Percentiles rank a stretch among this genome's conserved stretches.
Conservation (phyloP, 2,797 vertebrate genomes). For the Microtus californicus region DNA sequence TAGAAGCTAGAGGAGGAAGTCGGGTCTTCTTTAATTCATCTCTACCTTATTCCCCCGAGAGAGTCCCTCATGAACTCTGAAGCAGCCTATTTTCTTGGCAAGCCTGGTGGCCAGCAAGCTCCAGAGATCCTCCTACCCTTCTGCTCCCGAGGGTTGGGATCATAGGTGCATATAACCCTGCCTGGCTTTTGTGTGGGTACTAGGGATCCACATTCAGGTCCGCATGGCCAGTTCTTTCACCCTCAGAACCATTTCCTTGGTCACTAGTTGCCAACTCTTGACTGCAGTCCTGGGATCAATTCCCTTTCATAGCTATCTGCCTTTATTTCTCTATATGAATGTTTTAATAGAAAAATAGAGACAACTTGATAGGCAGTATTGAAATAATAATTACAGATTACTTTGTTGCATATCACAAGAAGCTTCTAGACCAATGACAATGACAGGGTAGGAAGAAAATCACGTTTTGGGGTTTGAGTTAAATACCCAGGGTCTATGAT, state of each 20-base stretch:
- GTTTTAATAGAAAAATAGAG: constrained; percentile 42
- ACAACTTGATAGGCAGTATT: background rate
- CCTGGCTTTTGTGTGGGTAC: background rate
- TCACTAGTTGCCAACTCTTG: background rate
- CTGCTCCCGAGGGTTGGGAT: background rate
- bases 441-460: background rate
- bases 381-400: constrained; percentile 20
- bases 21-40: background rate
- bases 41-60: background rate
- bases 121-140: background rate
- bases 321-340: background rate
- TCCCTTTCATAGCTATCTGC: background rate
- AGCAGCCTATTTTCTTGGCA: background rate
- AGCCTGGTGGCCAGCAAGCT: background rate
- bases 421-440: constrained; percentile 23
- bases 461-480: background rate
- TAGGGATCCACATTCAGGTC: background rate
- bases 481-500: background rate
- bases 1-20: background rate
- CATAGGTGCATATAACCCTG: background rate
- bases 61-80: too few relatives aligned
- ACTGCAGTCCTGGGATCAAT: background rate
- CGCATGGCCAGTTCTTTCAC: background rate
- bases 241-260: background rate
- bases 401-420: background rate